These are phyloP conservation scores for Peromyscus eremicus DNA, from an alignment of 2,797 vertebrate species.

Conservation along the genomic window DNA sequence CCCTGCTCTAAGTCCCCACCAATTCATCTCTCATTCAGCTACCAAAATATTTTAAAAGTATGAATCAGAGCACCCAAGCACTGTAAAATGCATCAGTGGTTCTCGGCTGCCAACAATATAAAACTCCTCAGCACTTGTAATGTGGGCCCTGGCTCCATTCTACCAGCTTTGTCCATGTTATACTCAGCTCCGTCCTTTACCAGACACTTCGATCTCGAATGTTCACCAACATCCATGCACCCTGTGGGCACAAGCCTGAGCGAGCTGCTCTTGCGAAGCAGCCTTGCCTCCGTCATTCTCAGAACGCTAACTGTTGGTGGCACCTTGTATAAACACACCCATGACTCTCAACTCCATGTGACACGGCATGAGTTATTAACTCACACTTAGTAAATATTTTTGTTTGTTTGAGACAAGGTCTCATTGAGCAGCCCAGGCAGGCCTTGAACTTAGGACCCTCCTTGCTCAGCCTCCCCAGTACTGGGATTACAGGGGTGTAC, in stretches of 20 bases:
- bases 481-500: neutral
- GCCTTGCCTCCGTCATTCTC: neutral
- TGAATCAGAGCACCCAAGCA: neutral
- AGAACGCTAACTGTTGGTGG: neutral
- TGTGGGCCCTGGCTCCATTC: neutral
- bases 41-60: neutral
- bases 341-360: neutral
- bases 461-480: neutral
- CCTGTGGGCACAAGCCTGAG: neutral
- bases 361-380: neutral
- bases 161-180: neutral
- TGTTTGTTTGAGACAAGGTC: neutral
- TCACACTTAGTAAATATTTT: neutral
- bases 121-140: neutral
- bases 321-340: neutral
- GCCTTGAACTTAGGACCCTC: neutral
- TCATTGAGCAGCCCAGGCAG: neutral
- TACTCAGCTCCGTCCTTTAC: neutral
- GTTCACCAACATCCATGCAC: neutral
- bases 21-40: conserved; percentile 4
- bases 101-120: neutral
- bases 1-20: neutral
- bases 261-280: neutral
- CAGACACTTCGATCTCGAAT: neutral
- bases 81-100: neutral